Evolutionary conservation across 2,888 invertebrate genomes (phyloP), one percentile per base, ranked within the genome.

Genomic region (Torymus auratus): DNA sequence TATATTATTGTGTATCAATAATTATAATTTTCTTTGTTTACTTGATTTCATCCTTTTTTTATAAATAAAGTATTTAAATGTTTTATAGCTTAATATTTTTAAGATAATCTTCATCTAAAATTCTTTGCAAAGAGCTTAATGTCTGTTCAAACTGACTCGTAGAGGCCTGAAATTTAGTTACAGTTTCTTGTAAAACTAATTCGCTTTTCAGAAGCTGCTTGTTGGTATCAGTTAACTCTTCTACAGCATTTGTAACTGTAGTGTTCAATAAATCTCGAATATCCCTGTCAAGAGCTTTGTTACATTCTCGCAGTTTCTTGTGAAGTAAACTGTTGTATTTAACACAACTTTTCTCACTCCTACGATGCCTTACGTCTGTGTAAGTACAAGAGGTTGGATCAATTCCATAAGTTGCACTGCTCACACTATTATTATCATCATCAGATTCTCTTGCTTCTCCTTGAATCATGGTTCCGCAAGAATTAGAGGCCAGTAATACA

Each of bases 321-420:
- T 91, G 91, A 2, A 91, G 87, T 62, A 91, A 84, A 85, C 91
- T 91, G 82, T 91, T 91, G 68, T 91, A 91, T 78, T 90, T 91
- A 78, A 89, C 85, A 41, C 84, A 87, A 82, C 83, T 87, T 77
- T 84, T 89, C 75, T 88, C 88, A 3, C 85, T 86, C 76, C 87
- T 89, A 28, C 84, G 82, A 20, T 83, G 82, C 83, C 86, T 89
- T 28, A 88, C 87, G 41, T 89, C 88, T 0, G 85, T 71, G 41
- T 90, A 90, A 50, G 88, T 87, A 81, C 91, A 91, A 17, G 85
- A 86, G 17, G 88, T 86, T 5, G 86, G 87, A 80, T 90, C 90
- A 10, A 89, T 76, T 11, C 88, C 89, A 80, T 88, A 88, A 60
- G 88, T 89, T 3, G 88, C 82, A 65, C 89, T 90, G 78, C 88